Base-by-base conservation (phyloP, 2,888 invertebrate species). In the Isotomurus palustris region DNA sequence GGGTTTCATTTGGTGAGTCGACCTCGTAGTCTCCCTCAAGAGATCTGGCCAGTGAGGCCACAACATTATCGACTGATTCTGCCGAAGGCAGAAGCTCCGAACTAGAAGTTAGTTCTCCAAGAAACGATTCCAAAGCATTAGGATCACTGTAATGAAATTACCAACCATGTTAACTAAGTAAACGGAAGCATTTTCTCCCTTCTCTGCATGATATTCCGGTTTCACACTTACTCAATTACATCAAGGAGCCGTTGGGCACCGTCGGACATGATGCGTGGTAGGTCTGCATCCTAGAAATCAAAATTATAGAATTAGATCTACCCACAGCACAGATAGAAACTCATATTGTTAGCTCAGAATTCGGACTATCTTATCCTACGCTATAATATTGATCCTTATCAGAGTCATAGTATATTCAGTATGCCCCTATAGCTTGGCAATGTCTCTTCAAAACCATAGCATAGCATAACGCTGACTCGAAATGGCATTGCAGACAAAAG, bases 171-270 rank as follows among this genome's bases (percentile, higher is more conserved):
- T 12, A 6, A 8, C 10, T 44, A 28, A 28, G 10, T 29, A 10
- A 48, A 27, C 22, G n/a, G 19, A 17, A 40, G 40, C 40, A 40
- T 40, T 6, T n/a, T 14, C 17, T 14, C 40, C 10, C 10, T 14
- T 32, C 8, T 32, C 14, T 14, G 32, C 32, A 32, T 44, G n/a
- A 24, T 10, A 22, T 12, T 24, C 45, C 45, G 22, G 6, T 44
- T 44, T 22, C 5, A 12, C 14, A 10, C 66, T 70, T 64, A 70
- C 70, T 68, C 70, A 51, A 70, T 70, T 58, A 70, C 68, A 65
- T 70, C 70, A 53, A 70, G 70, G 67, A 70, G 67, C 65, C 70
- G 64, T 58, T 70, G 70, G 66, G 65, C 68, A 58, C 66, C 65
- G 66, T 70, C 70, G 65, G 70, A 66, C 70, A 70, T 70, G 62